Conservation (phyloP, 2,888 invertebrate genomes). For the Eupithecia tripunctaria region DNA sequence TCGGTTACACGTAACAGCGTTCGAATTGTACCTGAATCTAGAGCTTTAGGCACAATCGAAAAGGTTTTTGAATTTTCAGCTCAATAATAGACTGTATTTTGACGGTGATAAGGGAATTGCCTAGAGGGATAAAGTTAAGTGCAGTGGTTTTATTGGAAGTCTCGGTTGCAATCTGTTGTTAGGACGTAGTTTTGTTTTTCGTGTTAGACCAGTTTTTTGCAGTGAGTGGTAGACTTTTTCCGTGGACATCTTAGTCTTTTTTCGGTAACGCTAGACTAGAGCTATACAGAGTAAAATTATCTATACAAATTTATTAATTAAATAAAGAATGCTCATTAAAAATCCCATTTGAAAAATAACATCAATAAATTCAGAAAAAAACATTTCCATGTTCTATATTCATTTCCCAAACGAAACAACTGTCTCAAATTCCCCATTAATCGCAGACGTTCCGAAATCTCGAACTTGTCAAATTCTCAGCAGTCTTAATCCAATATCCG, state of each 20-base stretch:
- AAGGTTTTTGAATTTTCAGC: slow-evolving; percentile 21
- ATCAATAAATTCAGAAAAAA: not conserved
- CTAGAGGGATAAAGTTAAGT: slow-evolving; percentile 35
- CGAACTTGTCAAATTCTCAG: slow-evolving; percentile 22
- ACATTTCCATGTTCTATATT: not conserved
- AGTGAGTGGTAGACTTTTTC: not conserved
- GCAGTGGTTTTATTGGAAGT: slow-evolving; percentile 42
- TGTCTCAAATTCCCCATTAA: slow-evolving; percentile 12
- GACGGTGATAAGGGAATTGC: slow-evolving; percentile 23
- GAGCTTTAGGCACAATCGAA: slow-evolving; percentile 45
- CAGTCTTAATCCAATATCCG: slow-evolving; percentile 33
- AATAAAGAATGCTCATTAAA: not conserved
- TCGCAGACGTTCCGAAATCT: slow-evolving; percentile 17
- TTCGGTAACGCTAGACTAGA: not conserved
- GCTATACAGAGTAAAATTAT: not conserved
- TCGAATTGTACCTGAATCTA: slow-evolving; percentile 39
- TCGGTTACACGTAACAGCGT: slow-evolving; percentile 38
- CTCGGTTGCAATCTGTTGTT: slow-evolving; percentile 44
- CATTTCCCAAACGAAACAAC: slow-evolving; percentile 5
- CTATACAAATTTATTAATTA: not conserved
- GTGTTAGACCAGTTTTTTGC: slow-evolving; percentile 19
- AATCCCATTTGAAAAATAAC: not conserved
- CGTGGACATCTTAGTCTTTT: not conserved
- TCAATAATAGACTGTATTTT: slow-evolving; percentile 33
- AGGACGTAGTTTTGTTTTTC: slow-evolving; percentile 22